Base-by-base conservation (phyloP, 2,113 vertebrate species). In the Columba janthina region DNA sequence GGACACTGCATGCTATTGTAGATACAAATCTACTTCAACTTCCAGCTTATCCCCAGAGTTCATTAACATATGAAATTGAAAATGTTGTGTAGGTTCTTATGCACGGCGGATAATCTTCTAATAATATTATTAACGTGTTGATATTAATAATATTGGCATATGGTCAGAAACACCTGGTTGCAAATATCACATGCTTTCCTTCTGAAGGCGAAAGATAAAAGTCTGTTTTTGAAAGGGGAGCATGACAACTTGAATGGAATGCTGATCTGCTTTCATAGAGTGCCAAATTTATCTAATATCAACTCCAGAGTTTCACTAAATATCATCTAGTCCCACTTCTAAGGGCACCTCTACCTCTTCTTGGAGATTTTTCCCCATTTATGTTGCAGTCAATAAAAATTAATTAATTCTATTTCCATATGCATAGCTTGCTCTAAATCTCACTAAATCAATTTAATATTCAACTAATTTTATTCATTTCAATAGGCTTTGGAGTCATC, bases 201-300 rank as follows among this genome's bases (percentile, higher is more conserved):
- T 92, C 83, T 93, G 90, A 93, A 88, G 94, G 94, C 56, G 86
- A 74, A 80, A 94, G 94, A 97, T 97, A 64, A 97, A 96, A 97
- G 94, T 90, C 56, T 90, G 0, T 9, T 94, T 94, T 92, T 86
- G 92, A 92, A 88, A 51, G 1, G 42, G 15, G 60, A 80, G 48
- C n/a, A 95, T 32, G 94, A 92, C 92, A 93, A 42, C 46, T 80
- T 77, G 56, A 88, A 92, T 95, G 94, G 94, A 97, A 95, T 93
- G 92, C 56, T 94, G 83, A 80, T 93, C 72, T 86, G 32, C 96
- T 96, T 95, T 96, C 48, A 92, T 77, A 80, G 56, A 67, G 15
- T 84, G 95, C 94, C 96, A 95, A 9, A 84, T 58, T 71, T 77
- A 54, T 60, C 78, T 90, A 38, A 40, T 66, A 92, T 88, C 90